A percentile compares a stretch with the other conserved stretches of the same genome.
Conservation (phyloP, 2,888 invertebrate species). For the Caenorhabditis wallacei region DNA sequence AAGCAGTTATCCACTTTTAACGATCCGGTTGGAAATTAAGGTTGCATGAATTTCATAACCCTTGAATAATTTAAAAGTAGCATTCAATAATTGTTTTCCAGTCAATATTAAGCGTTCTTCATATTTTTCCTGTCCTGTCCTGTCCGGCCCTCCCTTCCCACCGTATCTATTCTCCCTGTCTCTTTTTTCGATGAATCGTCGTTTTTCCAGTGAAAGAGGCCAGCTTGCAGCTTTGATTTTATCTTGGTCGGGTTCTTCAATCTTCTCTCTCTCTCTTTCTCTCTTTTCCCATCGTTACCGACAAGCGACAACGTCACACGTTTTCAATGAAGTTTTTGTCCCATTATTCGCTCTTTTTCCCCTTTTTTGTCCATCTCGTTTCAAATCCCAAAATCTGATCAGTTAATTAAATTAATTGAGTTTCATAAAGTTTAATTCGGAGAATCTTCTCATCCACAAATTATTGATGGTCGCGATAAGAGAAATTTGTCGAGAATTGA, state of each 20-base stretch:
- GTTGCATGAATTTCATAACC: too few species aligned
- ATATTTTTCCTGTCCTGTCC: background rate
- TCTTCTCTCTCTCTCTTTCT: constrained; percentile 32
- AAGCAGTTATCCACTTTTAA: constrained; percentile 8
- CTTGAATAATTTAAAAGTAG: too few species aligned
- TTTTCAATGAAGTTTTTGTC: constrained; percentile 54
- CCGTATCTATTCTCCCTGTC: constrained; percentile 18
- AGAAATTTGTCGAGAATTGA: background rate
- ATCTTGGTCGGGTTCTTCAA: constrained; percentile 66
- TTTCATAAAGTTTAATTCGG: constrained; percentile 46
- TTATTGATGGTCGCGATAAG: constrained; percentile 16
- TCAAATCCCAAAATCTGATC: constrained; percentile 10
- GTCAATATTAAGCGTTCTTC: background rate
- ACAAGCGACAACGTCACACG: constrained; percentile 53
- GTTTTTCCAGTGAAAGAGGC: constrained; percentile 64
- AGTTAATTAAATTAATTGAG: constrained; percentile 52
- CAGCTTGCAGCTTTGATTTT: constrained; percentile 69
- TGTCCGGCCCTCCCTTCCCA: constrained; percentile 12
- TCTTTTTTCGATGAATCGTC: constrained; percentile 53
- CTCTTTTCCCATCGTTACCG: constrained; percentile 51
- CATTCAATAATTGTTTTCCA: constrained; percentile 50
- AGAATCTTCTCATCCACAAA: constrained; percentile 21
- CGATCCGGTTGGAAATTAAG: background rate
- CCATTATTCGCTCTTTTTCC: constrained; percentile 21
- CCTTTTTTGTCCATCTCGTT: background rate